These are phyloP conservation scores for Tetramorium parvispinum DNA, from an alignment of 1,140 invertebrate genomes.

Conservation along the genomic window DNA sequence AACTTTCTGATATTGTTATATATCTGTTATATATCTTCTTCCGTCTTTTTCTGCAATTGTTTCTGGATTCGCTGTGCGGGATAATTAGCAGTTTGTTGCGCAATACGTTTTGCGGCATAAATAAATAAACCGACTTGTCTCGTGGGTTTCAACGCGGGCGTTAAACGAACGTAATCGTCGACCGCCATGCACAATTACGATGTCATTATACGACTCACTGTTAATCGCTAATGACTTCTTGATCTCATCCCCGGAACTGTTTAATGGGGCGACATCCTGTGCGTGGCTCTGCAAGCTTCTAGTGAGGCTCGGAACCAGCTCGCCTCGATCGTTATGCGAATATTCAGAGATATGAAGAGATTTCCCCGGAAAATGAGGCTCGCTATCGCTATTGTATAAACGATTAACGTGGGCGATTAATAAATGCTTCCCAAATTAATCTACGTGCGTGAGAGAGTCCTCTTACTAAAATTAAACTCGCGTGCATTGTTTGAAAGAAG, in stretches of 20 bases:
- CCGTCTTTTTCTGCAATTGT: background rate
- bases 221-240: conserved; percentile 68
- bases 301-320: conserved; percentile 33
- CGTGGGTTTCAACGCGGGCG: conserved; percentile 7
- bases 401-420: conserved; percentile 40
- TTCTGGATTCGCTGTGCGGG: background rate
- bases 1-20: background rate
- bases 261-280: conserved; percentile 73
- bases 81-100: conserved; percentile 34
- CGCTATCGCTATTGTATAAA: conserved; percentile 43
- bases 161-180: conserved; percentile 45
- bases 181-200: conserved; percentile 55
- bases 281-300: conserved; percentile 68
- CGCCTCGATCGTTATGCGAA: conserved; percentile 68
- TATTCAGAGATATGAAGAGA: conserved; percentile 30
- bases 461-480: conserved; percentile 14
- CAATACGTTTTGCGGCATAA: background rate
- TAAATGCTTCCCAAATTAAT: background rate
- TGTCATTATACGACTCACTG: conserved; percentile 64
- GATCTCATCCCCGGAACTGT: conserved; percentile 62
- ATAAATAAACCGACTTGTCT: conserved; percentile 30
- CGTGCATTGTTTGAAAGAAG: background rate
- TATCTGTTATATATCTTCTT: background rate
- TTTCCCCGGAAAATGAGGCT: conserved; percentile 64
- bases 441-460: background rate